Percentiles rank a stretch among this genome's conserved stretches.
phyloP scores from a whole-genome alignment of 2,888 invertebrate species.

The Eugnorisma glareosa region DNA sequence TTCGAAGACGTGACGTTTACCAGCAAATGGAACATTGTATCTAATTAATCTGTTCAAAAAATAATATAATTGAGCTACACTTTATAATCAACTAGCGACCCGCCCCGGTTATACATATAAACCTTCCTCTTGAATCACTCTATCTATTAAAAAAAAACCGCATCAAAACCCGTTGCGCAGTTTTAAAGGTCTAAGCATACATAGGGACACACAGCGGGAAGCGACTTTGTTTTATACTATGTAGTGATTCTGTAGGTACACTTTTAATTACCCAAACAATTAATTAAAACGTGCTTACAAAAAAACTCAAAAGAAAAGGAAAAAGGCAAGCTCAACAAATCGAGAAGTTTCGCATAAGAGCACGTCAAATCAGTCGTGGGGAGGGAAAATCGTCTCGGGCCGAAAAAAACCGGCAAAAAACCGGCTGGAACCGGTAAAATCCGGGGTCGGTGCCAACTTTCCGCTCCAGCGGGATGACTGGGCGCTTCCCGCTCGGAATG shows the following conservation, averaged over 20 bases:
- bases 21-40: not conserved
- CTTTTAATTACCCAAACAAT: slow-evolving; percentile 40
- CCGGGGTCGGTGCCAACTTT: slow-evolving; percentile 79
- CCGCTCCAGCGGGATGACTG: slow-evolving; percentile 74
- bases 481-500: slow-evolving; percentile 72
- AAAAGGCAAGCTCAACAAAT: slow-evolving; percentile 55
- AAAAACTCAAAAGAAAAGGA: slow-evolving; percentile 40
- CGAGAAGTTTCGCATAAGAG: slow-evolving; percentile 57
- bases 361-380: slow-evolving; percentile 68
- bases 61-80: not conserved
- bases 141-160: too few species aligned
- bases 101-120: too few species aligned
- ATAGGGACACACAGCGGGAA: too few species aligned
- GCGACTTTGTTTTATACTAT: too few species aligned
- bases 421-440: slow-evolving; percentile 71
- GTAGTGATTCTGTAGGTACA: too few species aligned
- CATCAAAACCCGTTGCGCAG: too few species aligned
- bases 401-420: slow-evolving; percentile 68
- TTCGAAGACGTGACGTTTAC: not conserved
- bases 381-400: slow-evolving; percentile 54
- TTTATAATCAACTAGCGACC: too few species aligned
- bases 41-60: not conserved
- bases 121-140: too few species aligned
- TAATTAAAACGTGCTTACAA: slow-evolving; percentile 44
- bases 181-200: too few species aligned